Evolutionary conservation across 2,797 vertebrate genomes (phyloP), one percentile per base, ranked within the genome.

Genomic region (Enteromius fasciolatus): DNA sequence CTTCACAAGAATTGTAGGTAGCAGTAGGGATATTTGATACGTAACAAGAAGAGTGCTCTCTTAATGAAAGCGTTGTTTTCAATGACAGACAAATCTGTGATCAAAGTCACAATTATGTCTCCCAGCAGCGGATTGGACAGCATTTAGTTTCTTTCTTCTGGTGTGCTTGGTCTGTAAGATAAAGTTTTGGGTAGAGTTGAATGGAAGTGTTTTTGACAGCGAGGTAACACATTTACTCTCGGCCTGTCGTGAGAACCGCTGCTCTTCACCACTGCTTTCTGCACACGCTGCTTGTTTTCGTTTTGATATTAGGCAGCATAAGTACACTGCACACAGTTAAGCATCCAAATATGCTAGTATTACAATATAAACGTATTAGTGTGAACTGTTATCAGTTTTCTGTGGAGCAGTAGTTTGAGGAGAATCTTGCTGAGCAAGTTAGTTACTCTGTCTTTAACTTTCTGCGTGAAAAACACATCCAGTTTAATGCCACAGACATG

Each of bases 131-230:
- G 61, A 17, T 64, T 15, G 18, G 46, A 39, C 5, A 3, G 48
- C 48, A 33, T 52, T 52, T 33, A 1, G 18, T 31, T 18, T 1
- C 9, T 33, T 33, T 18, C 12, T n/a, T 3, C 18, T 54, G 46
- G 23, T 48, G 59, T 11, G 20, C 25, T 77, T 31, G 41, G 12
- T 76, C 23, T 44, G 4, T 18, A 15, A 15, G 52, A 48, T 10
- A 7, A 36, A 54, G 31, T 52, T 52, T 66, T 36, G 7, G 18
- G 28, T 15, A 23, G 12, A 66, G 61, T 15, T 50, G 61, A 77
- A 33, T 64, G 41, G n/a, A 64, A 78, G 76, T 66, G 44, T 78
- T 66, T 78, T 78, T 78, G 76, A 67, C 76, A 23, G 12, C 20
- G 28, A 48, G 44, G 28, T 50, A 66, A 48, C 6, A 78, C 54